phyloP scores from a whole-genome alignment of 2,888 invertebrate genomes.

The Drosophila merina region DNA sequence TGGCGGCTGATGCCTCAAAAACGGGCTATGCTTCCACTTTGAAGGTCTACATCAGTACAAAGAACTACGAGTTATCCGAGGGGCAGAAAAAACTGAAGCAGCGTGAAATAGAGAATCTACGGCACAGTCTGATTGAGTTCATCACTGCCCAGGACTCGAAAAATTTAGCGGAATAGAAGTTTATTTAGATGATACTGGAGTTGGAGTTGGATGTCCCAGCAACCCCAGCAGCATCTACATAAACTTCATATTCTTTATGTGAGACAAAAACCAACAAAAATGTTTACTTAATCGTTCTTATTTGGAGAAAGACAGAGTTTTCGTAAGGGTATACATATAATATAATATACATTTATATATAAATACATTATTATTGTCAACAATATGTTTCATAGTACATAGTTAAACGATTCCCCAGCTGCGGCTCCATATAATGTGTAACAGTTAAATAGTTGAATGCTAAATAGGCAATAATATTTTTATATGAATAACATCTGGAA shows the following conservation, averaged over 20 bases:
- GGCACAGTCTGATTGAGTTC: constrained; percentile 35
- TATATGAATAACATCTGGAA: constrained; percentile 27
- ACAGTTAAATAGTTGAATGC: constrained; percentile 61
- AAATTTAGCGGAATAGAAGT: not conserved
- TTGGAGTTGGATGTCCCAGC: too few species aligned
- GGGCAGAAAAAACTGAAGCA: constrained; percentile 50
- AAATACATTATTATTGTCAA: constrained; percentile 77
- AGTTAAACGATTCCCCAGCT: constrained; percentile 47
- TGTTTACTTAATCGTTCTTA: constrained; percentile 15
- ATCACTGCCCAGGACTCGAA: constrained; percentile 4
- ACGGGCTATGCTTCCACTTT: constrained; percentile 46
- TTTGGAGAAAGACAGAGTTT: constrained; percentile 24
- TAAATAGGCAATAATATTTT: constrained; percentile 42
- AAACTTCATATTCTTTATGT: not conserved
- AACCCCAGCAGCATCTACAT: not conserved
- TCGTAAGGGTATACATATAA: constrained; percentile 37
- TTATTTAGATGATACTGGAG: not conserved
- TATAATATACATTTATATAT: constrained; percentile 47
- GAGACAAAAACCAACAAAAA: not conserved
- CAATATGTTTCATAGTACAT: constrained; percentile 68
- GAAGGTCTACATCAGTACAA: constrained; percentile 62
- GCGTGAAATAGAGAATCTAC: constrained; percentile 51
- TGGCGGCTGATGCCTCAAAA: constrained; percentile 53
- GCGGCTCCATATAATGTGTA: constrained; percentile 68
- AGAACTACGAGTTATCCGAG: constrained; percentile 60